Evolutionary conservation across 2,797 vertebrate genomes (phyloP).

Genomic region (Gymnodraco acuticeps): DNA sequence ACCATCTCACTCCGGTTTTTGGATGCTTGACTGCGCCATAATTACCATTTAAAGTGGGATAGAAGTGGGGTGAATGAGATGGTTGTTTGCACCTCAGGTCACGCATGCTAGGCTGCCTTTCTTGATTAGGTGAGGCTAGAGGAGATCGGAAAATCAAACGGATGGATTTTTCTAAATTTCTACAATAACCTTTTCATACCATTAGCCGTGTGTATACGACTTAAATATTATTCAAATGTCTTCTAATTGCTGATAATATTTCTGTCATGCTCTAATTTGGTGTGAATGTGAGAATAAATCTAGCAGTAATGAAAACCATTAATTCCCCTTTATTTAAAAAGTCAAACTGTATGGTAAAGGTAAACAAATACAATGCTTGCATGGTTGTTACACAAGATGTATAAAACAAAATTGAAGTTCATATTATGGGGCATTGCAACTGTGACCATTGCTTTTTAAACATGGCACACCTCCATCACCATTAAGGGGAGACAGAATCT

Average conservation of each 20-base stretch:
- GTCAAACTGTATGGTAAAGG: constrained; percentile 61
- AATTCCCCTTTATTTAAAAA: constrained; percentile 76
- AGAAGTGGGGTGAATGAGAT: constrained; percentile 65
- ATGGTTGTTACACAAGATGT: constrained; percentile 55
- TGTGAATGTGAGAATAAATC: not conserved
- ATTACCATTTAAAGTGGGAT: constrained; percentile 78
- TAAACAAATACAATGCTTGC: constrained; percentile 45
- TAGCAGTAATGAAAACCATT: constrained; percentile 42
- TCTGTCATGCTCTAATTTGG: not conserved
- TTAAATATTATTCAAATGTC: not conserved
- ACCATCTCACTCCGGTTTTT: constrained; percentile 58
- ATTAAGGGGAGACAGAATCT: constrained; percentile 39
- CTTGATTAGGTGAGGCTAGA: constrained; percentile 58
- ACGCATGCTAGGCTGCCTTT: constrained; percentile 43
- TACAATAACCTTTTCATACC: constrained; percentile 10
- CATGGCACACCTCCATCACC: constrained; percentile 44
- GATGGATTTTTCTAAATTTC: constrained; percentile 13
- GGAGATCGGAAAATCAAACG: constrained; percentile 37
- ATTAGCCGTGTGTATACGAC: not conserved
- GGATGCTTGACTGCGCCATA: constrained; percentile 75
- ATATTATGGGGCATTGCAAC: constrained; percentile 37
- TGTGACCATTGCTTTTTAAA: constrained; percentile 30
- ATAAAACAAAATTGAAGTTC: constrained; percentile 31
- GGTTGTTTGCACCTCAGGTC: constrained; percentile 67
- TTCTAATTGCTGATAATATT: constrained; percentile 3